These are phyloP conservation scores for Automeris io DNA, from an alignment of 2,888 invertebrate genomes.

Conservation along the genomic window DNA sequence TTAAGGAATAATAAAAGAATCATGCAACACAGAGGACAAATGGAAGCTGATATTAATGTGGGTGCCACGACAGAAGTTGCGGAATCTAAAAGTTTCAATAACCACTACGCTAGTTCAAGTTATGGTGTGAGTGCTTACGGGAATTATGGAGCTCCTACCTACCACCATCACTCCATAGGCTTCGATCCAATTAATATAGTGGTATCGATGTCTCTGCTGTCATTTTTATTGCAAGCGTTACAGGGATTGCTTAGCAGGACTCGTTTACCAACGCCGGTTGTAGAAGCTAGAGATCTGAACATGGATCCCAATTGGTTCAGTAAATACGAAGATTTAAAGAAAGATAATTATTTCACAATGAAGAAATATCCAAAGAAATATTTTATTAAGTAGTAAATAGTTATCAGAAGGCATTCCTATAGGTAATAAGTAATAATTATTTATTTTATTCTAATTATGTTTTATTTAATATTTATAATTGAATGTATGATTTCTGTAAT, in stretches of 20 bases:
- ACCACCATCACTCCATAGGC: conserved; percentile 71
- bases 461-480: too few relatives aligned
- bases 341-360: conserved; percentile 39
- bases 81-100: conserved; percentile 46
- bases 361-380: conserved; percentile 45
- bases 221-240: conserved; percentile 63
- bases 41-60: conserved; percentile 38
- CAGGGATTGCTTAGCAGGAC: conserved; percentile 57
- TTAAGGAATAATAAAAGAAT: conserved; percentile 16
- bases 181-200: conserved; percentile 71
- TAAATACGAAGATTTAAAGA: conserved; percentile 35
- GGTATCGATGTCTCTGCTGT: conserved; percentile 64
- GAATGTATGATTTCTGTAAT: too few relatives aligned
- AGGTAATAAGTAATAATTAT: too few relatives aligned
- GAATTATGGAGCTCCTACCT: conserved; percentile 46
- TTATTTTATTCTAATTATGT: too few relatives aligned
- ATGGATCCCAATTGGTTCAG: conserved; percentile 44
- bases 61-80: conserved; percentile 20
- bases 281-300: conserved; percentile 49
- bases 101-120: conserved; percentile 45
- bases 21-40: conserved; percentile 23
- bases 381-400: conserved; percentile 20
- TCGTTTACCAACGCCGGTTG: conserved; percentile 53
- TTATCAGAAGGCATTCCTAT: too few relatives aligned
- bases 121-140: conserved; percentile 48